Percentiles rank a stretch among this genome's conserved stretches.
phyloP scores from a whole-genome alignment of 2,113 vertebrate genomes.

The Peucedramus taeniatus region DNA sequence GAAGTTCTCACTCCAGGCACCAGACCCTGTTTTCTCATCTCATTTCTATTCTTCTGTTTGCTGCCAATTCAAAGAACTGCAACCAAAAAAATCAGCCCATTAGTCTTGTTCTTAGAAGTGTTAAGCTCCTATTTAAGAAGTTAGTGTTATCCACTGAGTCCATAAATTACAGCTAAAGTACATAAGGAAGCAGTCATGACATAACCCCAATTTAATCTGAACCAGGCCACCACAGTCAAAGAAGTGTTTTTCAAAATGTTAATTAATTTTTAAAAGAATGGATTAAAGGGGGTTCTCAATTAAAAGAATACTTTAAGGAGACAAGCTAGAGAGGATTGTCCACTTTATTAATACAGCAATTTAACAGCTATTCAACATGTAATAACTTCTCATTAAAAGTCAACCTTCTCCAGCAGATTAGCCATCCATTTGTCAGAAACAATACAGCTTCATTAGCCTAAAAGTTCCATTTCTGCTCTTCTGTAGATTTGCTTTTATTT shows the following conservation, averaged over 20 bases:
- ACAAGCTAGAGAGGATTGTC: conserved; percentile 2
- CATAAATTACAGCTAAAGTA: neutral
- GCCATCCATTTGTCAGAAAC: neutral
- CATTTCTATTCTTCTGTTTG: neutral
- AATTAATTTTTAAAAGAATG: conserved; percentile 41
- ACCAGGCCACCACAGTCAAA: neutral
- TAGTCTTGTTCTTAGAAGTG: neutral
- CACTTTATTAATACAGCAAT: conserved; percentile 11
- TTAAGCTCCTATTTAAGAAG: neutral
- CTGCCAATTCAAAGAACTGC: neutral
- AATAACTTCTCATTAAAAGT: conserved; percentile 27
- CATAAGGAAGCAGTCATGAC: neutral
- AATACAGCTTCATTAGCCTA: neutral
- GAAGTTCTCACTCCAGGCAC: neutral
- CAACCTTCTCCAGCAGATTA: neutral
- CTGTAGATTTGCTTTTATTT: neutral
- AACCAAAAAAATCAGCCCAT: neutral
- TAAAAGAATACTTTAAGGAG: conserved; percentile 3
- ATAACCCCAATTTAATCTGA: neutral
- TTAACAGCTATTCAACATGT: conserved; percentile 13
- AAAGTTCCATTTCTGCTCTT: neutral
- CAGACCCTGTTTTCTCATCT: neutral
- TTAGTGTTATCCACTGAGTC: neutral
- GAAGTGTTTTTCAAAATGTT: neutral
- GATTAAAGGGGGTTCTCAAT: conserved; percentile 28